Conservation (phyloP, 2,888 invertebrate species). For the Fragum whitleyi region DNA sequence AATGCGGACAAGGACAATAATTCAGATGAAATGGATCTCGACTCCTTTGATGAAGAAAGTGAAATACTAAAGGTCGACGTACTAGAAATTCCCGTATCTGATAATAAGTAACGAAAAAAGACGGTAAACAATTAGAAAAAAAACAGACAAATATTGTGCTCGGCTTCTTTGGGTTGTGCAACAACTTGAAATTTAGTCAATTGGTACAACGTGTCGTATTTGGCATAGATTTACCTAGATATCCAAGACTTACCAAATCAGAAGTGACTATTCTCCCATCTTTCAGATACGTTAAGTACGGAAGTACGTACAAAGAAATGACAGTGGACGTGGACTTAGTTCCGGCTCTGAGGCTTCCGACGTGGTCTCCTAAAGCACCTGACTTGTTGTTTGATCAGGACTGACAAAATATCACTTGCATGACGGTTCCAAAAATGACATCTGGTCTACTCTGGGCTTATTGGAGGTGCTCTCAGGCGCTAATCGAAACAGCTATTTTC, state of each 20-base stretch:
- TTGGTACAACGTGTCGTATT: constrained; percentile 25
- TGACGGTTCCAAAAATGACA: constrained; percentile 58
- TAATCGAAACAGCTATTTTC: constrained; percentile 55
- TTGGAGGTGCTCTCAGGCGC: constrained; percentile 57
- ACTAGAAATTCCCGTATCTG: constrained; percentile 26
- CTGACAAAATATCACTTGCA: constrained; percentile 19
- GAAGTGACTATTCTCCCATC: constrained; percentile 52
- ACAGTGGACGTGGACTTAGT: constrained; percentile 53
- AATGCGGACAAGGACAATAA: neutral
- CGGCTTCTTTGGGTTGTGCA: neutral
- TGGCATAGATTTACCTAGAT: constrained; percentile 40
- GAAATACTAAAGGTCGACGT: neutral
- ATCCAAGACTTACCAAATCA: constrained; percentile 31
- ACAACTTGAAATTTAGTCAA: neutral
- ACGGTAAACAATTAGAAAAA: constrained; percentile 6
- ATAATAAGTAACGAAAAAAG: constrained; percentile 39
- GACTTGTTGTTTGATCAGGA: constrained; percentile 37
- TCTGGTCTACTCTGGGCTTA: constrained; percentile 41
- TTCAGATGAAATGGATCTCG: neutral
- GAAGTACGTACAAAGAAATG: constrained; percentile 49
- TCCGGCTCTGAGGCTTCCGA: constrained; percentile 48
- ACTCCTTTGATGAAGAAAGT: neutral
- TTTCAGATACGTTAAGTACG: constrained; percentile 42
- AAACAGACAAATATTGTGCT: constrained; percentile 25
- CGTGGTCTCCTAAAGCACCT: constrained; percentile 44